Evolutionary conservation across 2,113 vertebrate genomes (phyloP).

Genomic region (Ginglymostoma cirratum): DNA sequence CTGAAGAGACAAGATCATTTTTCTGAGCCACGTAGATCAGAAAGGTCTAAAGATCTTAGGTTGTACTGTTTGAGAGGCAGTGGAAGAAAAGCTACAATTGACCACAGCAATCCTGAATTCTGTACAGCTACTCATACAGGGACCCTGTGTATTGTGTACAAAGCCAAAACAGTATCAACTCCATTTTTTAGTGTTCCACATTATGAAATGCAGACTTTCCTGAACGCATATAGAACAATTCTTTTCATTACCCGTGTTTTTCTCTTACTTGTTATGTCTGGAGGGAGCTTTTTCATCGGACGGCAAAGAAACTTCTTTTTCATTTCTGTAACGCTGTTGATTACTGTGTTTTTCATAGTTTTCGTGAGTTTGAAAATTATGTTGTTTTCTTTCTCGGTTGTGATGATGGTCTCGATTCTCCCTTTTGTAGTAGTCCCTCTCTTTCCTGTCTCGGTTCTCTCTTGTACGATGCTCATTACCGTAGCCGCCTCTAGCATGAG

Average conservation of each 20-base stretch:
- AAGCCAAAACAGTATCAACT: background rate
- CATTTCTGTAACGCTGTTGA: conserved; percentile 11
- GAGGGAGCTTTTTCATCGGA: background rate
- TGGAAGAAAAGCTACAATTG: background rate
- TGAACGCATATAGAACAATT: background rate
- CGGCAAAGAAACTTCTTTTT: background rate
- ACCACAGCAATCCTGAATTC: background rate
- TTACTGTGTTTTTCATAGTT: background rate
- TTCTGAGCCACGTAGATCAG: background rate
- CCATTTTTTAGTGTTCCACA: background rate
- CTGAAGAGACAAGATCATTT: background rate
- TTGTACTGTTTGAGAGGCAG: background rate
- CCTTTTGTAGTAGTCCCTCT: conserved; percentile 9
- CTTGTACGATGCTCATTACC: background rate
- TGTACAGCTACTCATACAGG: background rate
- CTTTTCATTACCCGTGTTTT: background rate
- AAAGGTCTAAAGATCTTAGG: background rate
- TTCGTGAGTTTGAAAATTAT: background rate
- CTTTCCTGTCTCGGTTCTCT: background rate
- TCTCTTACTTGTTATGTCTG: conserved; percentile 19
- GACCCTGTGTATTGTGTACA: background rate
- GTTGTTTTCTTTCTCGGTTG: background rate
- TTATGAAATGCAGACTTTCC: background rate
- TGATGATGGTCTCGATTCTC: background rate
- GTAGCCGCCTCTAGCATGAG: background rate